Base-by-base conservation (phyloP, 2,797 vertebrate genomes). In the Ptychadena robeensis region DNA sequence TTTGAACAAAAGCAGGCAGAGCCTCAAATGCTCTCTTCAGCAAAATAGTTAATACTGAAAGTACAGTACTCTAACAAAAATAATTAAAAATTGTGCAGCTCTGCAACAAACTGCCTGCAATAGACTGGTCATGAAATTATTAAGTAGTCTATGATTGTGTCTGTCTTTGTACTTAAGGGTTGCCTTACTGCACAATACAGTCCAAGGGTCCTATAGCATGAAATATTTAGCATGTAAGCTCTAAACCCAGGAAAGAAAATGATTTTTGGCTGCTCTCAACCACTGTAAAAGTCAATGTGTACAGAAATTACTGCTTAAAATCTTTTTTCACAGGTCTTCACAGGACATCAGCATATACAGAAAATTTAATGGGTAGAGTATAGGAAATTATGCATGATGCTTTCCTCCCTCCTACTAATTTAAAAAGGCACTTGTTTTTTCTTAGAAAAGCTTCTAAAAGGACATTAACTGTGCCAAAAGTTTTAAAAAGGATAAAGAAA, bases 341-440 rank as follows among this genome's bases (percentile, higher is more conserved):
- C 91, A 93, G 92, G 93, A 92, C 88, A 89, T 86, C 80, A 88
- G 92, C 91, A 91, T 91, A 92, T 90, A 92, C 85, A 89, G 91
- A 91, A 88, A 91, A 88, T 86, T 0, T 86, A 90, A 89, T 90
- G 90, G 89, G 90, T 90, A 93, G 93, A 93, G 94, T 57, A 68
- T 30, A 57, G 25, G 44, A 79, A 57, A 86, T 90, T 91, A 91
- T 93, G 95, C 93, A 93, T 88, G 94, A 93, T 92, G 91, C 93
- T 94, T 89, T 94, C 63, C 15, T 85, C 59, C 57, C 78, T 75
- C 25, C 78, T 72, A 73, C 70, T 65, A 67, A 93, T 91, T 93
- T 94, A 95, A n/a, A n/a, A n/a, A 94, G 94, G 94, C 95, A 95
- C 91, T 88, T 92, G 5, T 61, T 89, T 94, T 95, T 93, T 95